A percentile compares a stretch with the other conserved stretches of the same genome.
phyloP scores from a whole-genome alignment of 2,888 invertebrate genomes.

The Caenorhabditis macrosperma region DNA sequence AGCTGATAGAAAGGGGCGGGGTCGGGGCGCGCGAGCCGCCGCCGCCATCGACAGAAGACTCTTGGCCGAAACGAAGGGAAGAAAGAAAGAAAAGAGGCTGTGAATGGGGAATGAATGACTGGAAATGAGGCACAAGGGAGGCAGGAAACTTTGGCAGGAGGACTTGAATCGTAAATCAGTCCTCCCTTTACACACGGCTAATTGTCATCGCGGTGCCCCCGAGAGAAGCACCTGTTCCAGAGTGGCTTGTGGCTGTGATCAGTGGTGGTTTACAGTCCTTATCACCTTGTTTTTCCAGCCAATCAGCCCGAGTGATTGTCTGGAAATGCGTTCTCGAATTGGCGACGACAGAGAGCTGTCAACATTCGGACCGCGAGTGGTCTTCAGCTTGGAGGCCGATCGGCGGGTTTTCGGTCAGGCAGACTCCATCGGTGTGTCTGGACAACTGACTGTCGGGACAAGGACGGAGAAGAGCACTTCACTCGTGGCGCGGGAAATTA shows the following conservation, averaged over 20 bases:
- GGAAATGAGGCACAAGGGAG: constrained; percentile 29
- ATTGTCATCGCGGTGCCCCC: constrained; percentile 24
- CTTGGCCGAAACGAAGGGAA: neutral
- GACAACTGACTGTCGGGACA: too few species aligned
- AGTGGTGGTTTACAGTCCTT: neutral
- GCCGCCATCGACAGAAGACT: too few species aligned
- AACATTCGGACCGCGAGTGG: too few species aligned
- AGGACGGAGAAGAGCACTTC: too few species aligned
- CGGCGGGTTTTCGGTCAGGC: too few species aligned
- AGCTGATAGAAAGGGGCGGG: constrained; percentile 51
- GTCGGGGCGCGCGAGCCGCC: too few species aligned
- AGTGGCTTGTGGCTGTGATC: constrained; percentile 3
- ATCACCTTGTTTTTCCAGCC: neutral
- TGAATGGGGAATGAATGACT: constrained; percentile 44
- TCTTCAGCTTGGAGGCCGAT: too few species aligned
- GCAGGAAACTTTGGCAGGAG: neutral
- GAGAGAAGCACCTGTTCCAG: constrained; percentile 13
- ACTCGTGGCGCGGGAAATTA: too few species aligned
- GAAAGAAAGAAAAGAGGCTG: constrained; percentile 5
- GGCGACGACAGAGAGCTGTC: too few species aligned
- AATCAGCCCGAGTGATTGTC: constrained; percentile 12
- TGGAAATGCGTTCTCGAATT: constrained; percentile 4
- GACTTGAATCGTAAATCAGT: constrained; percentile 53
- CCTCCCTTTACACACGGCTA: constrained; percentile 42
- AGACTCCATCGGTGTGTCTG: too few species aligned